Evolutionary conservation across 1,140 invertebrate genomes (phyloP).

Genomic region (Acyrthosiphon pisum): DNA sequence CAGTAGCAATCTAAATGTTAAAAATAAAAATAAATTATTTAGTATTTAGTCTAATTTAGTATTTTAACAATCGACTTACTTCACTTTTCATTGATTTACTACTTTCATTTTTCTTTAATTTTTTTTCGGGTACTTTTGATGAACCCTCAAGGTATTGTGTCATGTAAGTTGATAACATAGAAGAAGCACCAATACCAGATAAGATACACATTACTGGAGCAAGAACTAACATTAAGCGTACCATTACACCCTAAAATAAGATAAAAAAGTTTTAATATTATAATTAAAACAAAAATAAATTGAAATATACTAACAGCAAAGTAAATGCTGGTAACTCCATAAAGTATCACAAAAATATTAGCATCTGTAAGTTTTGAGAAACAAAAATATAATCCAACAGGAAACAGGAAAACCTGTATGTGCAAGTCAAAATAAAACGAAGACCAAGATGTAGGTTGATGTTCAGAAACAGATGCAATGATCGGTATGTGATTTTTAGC

Average conservation of each 20-base stretch:
- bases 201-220: slow-evolving; percentile 98
- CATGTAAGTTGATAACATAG: slow-evolving; percentile 88
- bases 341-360: slow-evolving; percentile 97
- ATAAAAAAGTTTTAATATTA: neutral
- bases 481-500: slow-evolving; percentile 99
- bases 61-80: slow-evolving; percentile 64
- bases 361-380: slow-evolving; percentile 92
- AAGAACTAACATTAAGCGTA: slow-evolving; percentile 95
- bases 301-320: slow-evolving; percentile 81
- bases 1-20: slow-evolving; percentile 75
- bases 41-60: neutral
- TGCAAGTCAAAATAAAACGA: slow-evolving; percentile 98
- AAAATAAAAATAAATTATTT: slow-evolving; percentile 58
- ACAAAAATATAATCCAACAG: slow-evolving; percentile 94
- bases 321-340: slow-evolving; percentile 96
- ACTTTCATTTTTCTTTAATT: slow-evolving; percentile 77
- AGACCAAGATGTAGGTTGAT: slow-evolving; percentile 98
- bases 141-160: slow-evolving; percentile 76
- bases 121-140: slow-evolving; percentile 67
- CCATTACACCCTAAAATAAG: slow-evolving; percentile 87
- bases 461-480: slow-evolving; percentile 97
- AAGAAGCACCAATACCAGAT: slow-evolving; percentile 91
- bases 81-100: slow-evolving; percentile 88
- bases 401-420: slow-evolving; percentile 94
- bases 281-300: neutral